Evolutionary conservation across 2,113 vertebrate genomes (phyloP).

Genomic region (Argyrosomus japonicus): DNA sequence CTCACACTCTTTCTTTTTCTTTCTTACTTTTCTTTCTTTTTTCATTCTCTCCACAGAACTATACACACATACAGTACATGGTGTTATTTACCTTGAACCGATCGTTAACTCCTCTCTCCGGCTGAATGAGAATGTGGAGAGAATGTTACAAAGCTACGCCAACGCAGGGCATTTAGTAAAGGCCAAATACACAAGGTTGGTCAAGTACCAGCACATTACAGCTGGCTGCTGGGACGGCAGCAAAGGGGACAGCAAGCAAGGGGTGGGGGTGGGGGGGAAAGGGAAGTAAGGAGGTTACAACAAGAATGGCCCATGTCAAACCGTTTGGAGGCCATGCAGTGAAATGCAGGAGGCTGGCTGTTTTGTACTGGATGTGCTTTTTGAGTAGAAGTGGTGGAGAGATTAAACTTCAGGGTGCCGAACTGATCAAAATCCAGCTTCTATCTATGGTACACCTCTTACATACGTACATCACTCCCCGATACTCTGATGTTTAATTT

Average conservation of each 20-base stretch:
- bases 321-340: slow-evolving; percentile 62
- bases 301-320: slow-evolving; percentile 30
- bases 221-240: slow-evolving; percentile 62
- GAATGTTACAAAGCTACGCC: slow-evolving; percentile 74
- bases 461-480: neutral
- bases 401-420: neutral
- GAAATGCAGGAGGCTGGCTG: slow-evolving; percentile 27
- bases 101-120: slow-evolving; percentile 83
- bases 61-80: slow-evolving; percentile 52
- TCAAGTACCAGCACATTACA: slow-evolving; percentile 50
- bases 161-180: slow-evolving; percentile 41
- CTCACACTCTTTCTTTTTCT: slow-evolving; percentile 19
- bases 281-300: slow-evolving; percentile 29
- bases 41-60: slow-evolving; percentile 56
- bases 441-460: too few species aligned
- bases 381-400: neutral
- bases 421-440: neutral
- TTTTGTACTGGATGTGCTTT: slow-evolving; percentile 3
- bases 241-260: slow-evolving; percentile 63
- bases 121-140: slow-evolving; percentile 82
- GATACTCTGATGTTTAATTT: neutral
- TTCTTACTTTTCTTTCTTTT: neutral
- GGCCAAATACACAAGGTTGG: slow-evolving; percentile 59
- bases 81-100: slow-evolving; percentile 82
- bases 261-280: slow-evolving; percentile 18